A percentile compares a stretch with the other conserved stretches of the same genome.
phyloP scores from a whole-genome alignment of 2,888 invertebrate genomes.

The Nephrotoma appendiculata region DNA sequence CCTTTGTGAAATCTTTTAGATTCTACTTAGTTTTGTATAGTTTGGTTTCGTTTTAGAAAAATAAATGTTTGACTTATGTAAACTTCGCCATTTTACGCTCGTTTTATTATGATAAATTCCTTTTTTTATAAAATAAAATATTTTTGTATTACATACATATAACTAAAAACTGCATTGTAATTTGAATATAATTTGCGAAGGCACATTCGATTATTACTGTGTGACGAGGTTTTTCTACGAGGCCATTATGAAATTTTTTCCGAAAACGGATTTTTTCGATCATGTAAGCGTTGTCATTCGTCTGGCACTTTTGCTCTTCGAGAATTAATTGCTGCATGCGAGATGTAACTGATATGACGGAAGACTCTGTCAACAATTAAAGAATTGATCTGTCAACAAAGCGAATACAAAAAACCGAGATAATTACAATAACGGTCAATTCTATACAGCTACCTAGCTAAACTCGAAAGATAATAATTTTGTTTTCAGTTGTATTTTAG shows the following conservation, averaged over 20 bases:
- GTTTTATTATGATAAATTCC: not conserved
- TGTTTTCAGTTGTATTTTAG: not conserved
- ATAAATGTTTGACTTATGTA: not conserved
- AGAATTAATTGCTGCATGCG: too few species aligned
- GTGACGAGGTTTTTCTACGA: too few species aligned
- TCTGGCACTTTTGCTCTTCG: too few species aligned
- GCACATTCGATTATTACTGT: too few species aligned
- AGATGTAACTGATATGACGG: too few species aligned
- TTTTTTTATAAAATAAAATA: not conserved
- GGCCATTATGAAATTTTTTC: too few species aligned
- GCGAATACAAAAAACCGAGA: not conserved
- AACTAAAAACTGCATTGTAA: not conserved
- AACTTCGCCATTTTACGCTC: not conserved
- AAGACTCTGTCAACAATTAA: too few species aligned
- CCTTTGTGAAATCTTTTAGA: not conserved
- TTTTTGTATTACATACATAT: not conserved
- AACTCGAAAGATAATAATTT: not conserved
- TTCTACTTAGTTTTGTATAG: not conserved
- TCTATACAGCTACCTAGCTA: not conserved
- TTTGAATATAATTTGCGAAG: not conserved
- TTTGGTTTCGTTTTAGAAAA: not conserved
- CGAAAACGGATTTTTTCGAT: too few species aligned
- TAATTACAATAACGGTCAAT: not conserved
- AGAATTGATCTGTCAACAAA: not conserved
- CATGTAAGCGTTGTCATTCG: too few species aligned